Conservation (phyloP, 2,797 vertebrate genomes). For the Echiichthys vipera region DNA sequence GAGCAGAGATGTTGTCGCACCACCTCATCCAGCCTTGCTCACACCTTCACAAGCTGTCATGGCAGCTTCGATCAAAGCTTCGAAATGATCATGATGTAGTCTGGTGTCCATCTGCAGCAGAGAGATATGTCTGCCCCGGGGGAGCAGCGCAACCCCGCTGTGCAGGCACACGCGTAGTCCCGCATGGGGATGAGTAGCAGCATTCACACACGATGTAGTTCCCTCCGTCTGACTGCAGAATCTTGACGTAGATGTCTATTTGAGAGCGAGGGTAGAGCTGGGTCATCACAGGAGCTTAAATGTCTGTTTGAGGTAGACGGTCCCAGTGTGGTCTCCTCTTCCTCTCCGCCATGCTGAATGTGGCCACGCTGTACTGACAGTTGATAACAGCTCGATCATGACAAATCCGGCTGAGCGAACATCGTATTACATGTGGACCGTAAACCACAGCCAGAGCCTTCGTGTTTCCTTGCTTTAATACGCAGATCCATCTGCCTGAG, state of each 20-base stretch:
- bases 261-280: conserved; percentile 93
- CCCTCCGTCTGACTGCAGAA: conserved; percentile 93
- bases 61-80: conserved; percentile 88
- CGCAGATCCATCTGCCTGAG: conserved; percentile 93
- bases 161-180: conserved; percentile 94
- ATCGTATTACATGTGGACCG: conserved; percentile 93
- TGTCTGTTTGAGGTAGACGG: conserved; percentile 93
- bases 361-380: conserved; percentile 95
- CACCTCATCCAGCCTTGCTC: conserved; percentile 88
- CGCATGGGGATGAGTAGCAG: conserved; percentile 93
- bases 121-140: conserved; percentile 90
- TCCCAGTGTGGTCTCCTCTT: conserved; percentile 93
- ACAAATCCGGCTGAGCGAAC: conserved; percentile 86
- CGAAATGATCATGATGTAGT: conserved; percentile 92
- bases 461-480: conserved; percentile 97
- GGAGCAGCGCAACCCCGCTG: conserved; percentile 92
- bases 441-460: conserved; percentile 94
- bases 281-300: conserved; percentile 93
- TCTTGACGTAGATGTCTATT: conserved; percentile 97
- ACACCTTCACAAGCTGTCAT: conserved; percentile 89
- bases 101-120: conserved; percentile 93
- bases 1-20: conserved; percentile 90
- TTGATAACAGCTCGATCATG: conserved; percentile 92
- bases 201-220: conserved; percentile 95
- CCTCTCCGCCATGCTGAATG: conserved; percentile 94